A percentile compares a stretch with the other conserved stretches of the same genome.
phyloP scores from a whole-genome alignment of 64 coral and sea anemone genomes.

The Pachyseris speciosa region DNA sequence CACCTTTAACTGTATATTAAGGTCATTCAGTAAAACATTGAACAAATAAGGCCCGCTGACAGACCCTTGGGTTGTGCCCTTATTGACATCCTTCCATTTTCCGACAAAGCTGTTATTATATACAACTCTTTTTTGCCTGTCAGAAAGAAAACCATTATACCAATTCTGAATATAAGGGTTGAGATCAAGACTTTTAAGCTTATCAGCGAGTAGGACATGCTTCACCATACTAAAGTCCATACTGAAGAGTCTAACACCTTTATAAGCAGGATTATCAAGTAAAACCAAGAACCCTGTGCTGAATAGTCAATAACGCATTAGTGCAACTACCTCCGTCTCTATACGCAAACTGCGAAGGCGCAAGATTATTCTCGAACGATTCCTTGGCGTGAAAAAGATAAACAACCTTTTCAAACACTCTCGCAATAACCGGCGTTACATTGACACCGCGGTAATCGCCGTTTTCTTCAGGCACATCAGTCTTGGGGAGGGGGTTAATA shows the following conservation, averaged over 20 bases:
- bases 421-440: conserved; percentile 45
- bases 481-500: conserved; percentile 8
- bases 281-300: conserved; percentile 31
- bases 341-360: conserved; percentile 42
- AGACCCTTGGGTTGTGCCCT: too few species aligned
- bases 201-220: conserved; percentile 40
- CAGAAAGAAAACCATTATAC: conserved; percentile 26
- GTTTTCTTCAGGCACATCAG: conserved; percentile 2
- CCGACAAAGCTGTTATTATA: conserved; percentile 39
- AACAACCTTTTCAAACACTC: conserved; percentile 41
- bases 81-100: conserved; percentile 4
- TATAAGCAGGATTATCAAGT: conserved; percentile 24
- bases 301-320: conserved; percentile 47
- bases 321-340: conserved; percentile 32
- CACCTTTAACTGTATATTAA: background rate
- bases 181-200: conserved; percentile 27
- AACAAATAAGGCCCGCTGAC: conserved; percentile 27
- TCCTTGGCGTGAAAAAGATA: conserved; percentile 26
- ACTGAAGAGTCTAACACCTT: conserved; percentile 38
- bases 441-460: conserved; percentile 6
- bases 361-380: conserved; percentile 7
- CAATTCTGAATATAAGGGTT: conserved; percentile 43
- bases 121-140: conserved; percentile 2
- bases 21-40: conserved; percentile 26
- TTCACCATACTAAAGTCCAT: conserved; percentile 40